phyloP scores from a whole-genome alignment of 2,113 vertebrate genomes.

The Stomatorhinus ivindoensis region DNA sequence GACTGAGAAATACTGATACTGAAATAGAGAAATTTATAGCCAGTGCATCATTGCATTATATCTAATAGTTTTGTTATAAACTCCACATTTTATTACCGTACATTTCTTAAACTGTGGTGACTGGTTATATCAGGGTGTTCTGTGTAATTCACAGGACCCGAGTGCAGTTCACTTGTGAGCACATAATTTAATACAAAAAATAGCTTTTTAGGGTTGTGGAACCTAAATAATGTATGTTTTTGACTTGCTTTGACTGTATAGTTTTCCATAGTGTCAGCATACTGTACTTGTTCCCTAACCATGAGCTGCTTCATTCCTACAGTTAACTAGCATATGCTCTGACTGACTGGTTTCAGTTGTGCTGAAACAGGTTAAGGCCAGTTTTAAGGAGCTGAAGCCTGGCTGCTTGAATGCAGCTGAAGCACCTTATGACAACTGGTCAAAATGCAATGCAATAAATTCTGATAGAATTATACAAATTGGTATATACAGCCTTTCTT shows the following conservation, averaged over 20 bases:
- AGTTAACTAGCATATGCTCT: not conserved
- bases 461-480: not conserved
- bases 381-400: constrained; percentile 4
- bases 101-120: not conserved
- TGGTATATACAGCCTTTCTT: not conserved
- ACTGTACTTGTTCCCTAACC: constrained; percentile 1
- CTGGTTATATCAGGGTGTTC: not conserved
- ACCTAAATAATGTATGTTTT: not conserved
- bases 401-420: not conserved
- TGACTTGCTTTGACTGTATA: not conserved
- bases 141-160: not conserved
- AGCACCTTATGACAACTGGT: constrained; percentile 14
- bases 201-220: not conserved
- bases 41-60: not conserved
- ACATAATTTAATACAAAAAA: not conserved
- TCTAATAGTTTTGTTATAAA: not conserved
- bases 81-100: not conserved
- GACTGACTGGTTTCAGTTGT: constrained; percentile 8
- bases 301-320: constrained; percentile 8
- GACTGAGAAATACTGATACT: not conserved
- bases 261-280: not conserved
- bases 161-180: not conserved
- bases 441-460: not conserved
- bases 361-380: not conserved
- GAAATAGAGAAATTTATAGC: not conserved